Percentiles rank a stretch among this genome's conserved stretches.
Conservation (phyloP, 1,140 invertebrate species). For the Holotrichia oblita region DNA sequence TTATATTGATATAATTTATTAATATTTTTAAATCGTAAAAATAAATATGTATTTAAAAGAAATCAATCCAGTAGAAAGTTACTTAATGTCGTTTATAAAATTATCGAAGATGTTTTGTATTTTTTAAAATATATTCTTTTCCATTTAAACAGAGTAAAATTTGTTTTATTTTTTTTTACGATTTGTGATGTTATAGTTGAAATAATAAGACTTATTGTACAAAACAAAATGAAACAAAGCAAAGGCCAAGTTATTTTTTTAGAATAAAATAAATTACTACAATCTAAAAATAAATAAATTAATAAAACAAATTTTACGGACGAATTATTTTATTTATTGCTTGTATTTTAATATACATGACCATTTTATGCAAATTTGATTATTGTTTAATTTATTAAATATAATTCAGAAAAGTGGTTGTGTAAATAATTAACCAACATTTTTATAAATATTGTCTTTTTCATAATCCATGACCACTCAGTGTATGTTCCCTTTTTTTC, state of each 20-base stretch:
- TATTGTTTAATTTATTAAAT: no score
- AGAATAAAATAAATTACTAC: not conserved
- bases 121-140: not conserved
- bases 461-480: no score
- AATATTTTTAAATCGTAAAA: no score
- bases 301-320: constrained; percentile 30
- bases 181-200: not conserved
- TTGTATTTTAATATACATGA: no score
- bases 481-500: not conserved
- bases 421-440: no score
- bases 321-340: not conserved
- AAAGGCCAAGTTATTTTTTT: constrained; percentile 31
- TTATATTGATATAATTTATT: no score
- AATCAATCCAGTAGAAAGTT: no score
- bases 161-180: not conserved
- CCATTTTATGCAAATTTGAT: no score
- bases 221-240: not conserved
- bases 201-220: constrained; percentile 25
- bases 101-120: not conserved
- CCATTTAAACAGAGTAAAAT: not conserved
- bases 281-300: not conserved
- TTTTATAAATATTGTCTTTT: no score
- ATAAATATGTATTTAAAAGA: no score
- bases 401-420: no score
- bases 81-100: no score